Conservation (phyloP, 30 jellyfish, hydroid and myxozoan species). For the Clytia hemisphaerica region DNA sequence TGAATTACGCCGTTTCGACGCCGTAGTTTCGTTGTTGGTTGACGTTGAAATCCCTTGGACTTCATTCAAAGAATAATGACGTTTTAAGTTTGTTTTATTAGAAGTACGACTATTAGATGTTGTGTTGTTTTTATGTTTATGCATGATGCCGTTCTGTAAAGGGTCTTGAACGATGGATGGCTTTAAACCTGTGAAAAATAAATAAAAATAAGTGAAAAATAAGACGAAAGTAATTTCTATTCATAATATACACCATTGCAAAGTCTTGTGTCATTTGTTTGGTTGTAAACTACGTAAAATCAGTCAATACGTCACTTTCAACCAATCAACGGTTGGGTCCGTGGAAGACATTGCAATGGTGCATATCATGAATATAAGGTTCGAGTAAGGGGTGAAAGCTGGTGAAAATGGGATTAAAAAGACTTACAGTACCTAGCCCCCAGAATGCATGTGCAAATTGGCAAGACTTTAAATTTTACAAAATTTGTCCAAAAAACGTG, state of each 20-base stretch:
- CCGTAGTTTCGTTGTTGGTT: no score
- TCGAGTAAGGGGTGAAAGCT: no score
- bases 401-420: no score
- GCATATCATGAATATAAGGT: no score
- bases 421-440: no score
- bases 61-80: slow-evolving; percentile 19
- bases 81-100: slow-evolving; percentile 3
- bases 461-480: no score
- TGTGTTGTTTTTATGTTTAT: slow-evolving; percentile 25
- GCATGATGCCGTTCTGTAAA: slow-evolving; percentile 29
- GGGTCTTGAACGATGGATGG: not conserved
- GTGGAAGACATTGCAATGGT: no score
- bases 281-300: not conserved
- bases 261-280: not conserved
- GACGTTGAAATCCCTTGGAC: no score
- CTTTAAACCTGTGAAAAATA: not conserved
- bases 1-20: slow-evolving; percentile 34
- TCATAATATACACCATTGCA: not conserved
- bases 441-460: no score
- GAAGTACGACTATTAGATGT: not conserved
- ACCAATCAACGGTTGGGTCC: no score
- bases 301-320: no score
- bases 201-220: not conserved
- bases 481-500: no score
- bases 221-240: not conserved